phyloP scores from a whole-genome alignment of 2,888 invertebrate genomes.

The Belgica antarctica region DNA sequence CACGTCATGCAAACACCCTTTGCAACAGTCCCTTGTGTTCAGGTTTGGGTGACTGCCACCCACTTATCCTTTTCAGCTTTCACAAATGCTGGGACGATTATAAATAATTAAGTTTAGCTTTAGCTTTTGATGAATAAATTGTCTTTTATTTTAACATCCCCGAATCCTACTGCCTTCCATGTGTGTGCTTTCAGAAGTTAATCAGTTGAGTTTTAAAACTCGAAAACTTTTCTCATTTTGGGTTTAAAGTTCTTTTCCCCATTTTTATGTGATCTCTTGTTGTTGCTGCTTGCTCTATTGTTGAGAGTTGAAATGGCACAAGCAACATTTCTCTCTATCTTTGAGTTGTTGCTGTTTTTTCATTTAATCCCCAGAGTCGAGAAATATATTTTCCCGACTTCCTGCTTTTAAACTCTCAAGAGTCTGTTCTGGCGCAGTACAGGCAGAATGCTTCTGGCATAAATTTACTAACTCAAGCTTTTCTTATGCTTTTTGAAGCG shows the following conservation, averaged over 20 bases:
- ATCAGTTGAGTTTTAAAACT: too few species aligned
- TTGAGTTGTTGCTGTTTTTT: not conserved
- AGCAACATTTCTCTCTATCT: not conserved
- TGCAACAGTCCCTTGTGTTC: too few species aligned
- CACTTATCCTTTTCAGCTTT: too few species aligned
- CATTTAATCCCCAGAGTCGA: not conserved
- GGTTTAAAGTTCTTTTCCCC: not conserved
- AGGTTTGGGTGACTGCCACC: too few species aligned
- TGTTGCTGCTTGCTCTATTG: not conserved
- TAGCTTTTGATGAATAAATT: too few species aligned
- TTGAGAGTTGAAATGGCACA: not conserved
- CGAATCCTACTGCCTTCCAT: too few species aligned
- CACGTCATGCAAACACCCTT: too few species aligned
- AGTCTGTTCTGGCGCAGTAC: not conserved
- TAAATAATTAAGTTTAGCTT: too few species aligned
- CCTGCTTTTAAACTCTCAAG: not conserved
- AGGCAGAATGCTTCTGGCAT: not conserved
- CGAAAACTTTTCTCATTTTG: conserved; percentile 4
- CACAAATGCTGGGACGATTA: too few species aligned
- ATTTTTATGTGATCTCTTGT: not conserved
- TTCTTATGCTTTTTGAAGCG: not conserved
- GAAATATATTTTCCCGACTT: conserved; percentile 11
- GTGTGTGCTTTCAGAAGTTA: too few species aligned
- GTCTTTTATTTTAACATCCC: too few species aligned
- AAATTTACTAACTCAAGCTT: not conserved